A percentile compares a stretch with the other conserved stretches of the same genome.
These are phyloP conservation scores for Plusia festucae DNA, from an alignment of 2,888 invertebrate genomes.

Conservation along the genomic window DNA sequence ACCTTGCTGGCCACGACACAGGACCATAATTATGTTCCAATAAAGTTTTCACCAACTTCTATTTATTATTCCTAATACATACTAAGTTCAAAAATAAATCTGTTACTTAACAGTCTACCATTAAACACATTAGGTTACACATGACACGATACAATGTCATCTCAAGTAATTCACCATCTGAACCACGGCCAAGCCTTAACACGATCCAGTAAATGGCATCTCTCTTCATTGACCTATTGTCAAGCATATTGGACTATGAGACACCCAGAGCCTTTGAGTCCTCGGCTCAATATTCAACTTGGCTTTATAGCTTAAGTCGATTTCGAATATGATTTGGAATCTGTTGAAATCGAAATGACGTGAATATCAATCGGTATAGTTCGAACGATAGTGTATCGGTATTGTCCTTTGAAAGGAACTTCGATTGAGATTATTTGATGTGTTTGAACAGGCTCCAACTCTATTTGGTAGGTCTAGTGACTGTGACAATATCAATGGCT, in stretches of 20 bases:
- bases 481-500: background rate
- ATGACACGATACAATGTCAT: no score
- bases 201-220: slow-evolving; percentile 22
- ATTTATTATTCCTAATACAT: no score
- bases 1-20: no score
- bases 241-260: slow-evolving; percentile 48
- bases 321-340: slow-evolving; percentile 65
- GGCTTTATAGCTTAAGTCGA: slow-evolving; percentile 57
- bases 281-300: slow-evolving; percentile 53
- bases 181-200: no score
- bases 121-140: no score
- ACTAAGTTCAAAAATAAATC: no score
- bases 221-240: slow-evolving; percentile 50
- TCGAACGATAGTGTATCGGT: slow-evolving; percentile 6
- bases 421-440: slow-evolving; percentile 11
- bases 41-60: no score
- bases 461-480: background rate
- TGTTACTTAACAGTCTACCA: no score
- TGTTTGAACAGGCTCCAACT: background rate
- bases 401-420: slow-evolving; percentile 14
- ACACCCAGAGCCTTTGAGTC: slow-evolving; percentile 57
- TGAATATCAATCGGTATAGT: slow-evolving; percentile 37
- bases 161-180: no score
- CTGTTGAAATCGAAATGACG: slow-evolving; percentile 31
- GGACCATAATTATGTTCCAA: no score